phyloP scores from a whole-genome alignment of 2,113 vertebrate genomes.

The Manacus vitellinus region DNA sequence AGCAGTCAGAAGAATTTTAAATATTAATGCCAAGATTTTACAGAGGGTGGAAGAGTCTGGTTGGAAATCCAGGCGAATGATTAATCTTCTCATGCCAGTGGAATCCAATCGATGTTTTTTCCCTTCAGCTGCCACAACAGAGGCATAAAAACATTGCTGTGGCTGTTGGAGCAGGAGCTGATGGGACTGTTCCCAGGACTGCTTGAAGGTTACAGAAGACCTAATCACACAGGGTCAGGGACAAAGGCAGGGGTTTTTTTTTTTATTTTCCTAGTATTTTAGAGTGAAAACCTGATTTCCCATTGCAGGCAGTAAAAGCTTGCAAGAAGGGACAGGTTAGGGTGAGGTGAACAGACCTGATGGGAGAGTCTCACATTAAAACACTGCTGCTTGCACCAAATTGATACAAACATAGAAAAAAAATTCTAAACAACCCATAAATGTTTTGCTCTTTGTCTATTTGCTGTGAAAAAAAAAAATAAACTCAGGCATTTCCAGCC shows the following conservation, averaged over 20 bases:
- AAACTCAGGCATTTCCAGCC: neutral
- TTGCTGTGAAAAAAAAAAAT: neutral
- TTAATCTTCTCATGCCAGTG: neutral
- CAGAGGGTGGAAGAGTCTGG: neutral
- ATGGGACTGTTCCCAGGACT: neutral
- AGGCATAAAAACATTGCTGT: neutral
- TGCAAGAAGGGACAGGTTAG: neutral
- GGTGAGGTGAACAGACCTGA: neutral
- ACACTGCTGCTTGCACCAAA: neutral
- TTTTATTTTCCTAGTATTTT: neutral
- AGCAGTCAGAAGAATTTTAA: constrained; percentile 27
- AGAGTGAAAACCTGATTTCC: neutral
- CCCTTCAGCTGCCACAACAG: neutral
- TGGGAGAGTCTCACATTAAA: neutral
- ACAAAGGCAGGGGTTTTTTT: neutral
- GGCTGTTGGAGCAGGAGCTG: neutral
- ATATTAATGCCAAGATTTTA: constrained; percentile 8
- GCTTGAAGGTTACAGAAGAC: neutral
- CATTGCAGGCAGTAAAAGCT: neutral
- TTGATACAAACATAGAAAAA: neutral
- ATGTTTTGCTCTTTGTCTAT: neutral
- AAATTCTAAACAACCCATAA: neutral
- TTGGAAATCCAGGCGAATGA: neutral
- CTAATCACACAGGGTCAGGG: neutral
- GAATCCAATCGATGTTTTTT: neutral